Percentiles rank a stretch among this genome's conserved stretches.
These are phyloP conservation scores for Apis laboriosa DNA, from an alignment of 1,140 invertebrate species.

Conservation along the genomic window DNA sequence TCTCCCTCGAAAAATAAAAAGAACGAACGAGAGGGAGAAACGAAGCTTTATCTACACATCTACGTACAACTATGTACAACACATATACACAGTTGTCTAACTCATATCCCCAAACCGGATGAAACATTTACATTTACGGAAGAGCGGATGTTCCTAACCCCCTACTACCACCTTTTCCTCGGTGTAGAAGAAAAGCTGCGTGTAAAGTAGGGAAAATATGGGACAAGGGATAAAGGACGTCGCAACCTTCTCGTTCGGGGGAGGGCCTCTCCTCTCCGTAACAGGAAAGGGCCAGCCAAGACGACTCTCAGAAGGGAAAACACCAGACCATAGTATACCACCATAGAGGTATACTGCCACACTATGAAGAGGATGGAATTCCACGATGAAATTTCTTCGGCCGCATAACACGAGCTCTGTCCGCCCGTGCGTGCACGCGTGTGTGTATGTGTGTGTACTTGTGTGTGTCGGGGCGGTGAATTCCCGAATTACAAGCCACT, in stretches of 20 bases:
- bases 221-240: conserved; percentile 10
- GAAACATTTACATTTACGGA: conserved; percentile 7
- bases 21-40: too few species aligned
- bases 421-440: too few species aligned
- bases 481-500: conserved; percentile 69
- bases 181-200: conserved; percentile 5
- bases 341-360: too few species aligned
- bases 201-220: conserved; percentile 45
- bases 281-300: background rate
- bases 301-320: background rate
- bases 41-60: too few species aligned
- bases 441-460: too few species aligned
- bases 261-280: background rate
- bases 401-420: conserved; percentile 38
- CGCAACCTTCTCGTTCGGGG: conserved; percentile 11
- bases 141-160: too few species aligned
- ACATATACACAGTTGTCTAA: too few species aligned
- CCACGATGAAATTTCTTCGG: conserved; percentile 50
- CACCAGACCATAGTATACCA: too few species aligned
- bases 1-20: too few species aligned
- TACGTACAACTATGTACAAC: too few species aligned
- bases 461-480: conserved; percentile 47
- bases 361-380: conserved; percentile 16
- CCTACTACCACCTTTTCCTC: background rate
- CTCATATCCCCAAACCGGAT: background rate